phyloP scores from a whole-genome alignment of 2,797 vertebrate genomes.

The Pangasius djambal region DNA sequence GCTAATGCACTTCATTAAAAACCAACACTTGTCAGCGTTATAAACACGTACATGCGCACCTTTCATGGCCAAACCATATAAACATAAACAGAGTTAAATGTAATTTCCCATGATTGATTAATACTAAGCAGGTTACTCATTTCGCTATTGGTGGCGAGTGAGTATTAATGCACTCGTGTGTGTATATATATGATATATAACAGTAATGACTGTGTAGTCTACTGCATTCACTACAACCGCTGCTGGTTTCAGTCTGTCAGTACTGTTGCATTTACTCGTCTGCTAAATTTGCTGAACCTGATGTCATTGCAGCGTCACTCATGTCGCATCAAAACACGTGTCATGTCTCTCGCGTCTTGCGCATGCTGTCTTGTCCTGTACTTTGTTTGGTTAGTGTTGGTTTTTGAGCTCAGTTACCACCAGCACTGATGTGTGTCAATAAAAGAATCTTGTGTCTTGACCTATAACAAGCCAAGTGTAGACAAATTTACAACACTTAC shows the following conservation, averaged over 20 bases:
- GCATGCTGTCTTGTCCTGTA: not conserved
- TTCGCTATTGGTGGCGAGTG: not conserved
- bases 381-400: not conserved
- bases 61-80: not conserved
- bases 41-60: not conserved
- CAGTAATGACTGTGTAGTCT: not conserved
- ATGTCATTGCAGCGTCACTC: not conserved
- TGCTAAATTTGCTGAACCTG: not conserved
- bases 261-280: accelerated
- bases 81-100: not conserved
- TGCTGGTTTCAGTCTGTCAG: not conserved
- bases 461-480: not conserved
- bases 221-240: not conserved
- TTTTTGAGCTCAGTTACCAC: not conserved
- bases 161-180: too few relatives aligned
- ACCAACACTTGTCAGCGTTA: not conserved
- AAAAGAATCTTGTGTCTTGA: not conserved
- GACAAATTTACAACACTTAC: not conserved
- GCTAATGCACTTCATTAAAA: not conserved
- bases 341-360: not conserved
- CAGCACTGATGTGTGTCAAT: not conserved
- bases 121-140: not conserved
- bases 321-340: not conserved
- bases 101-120: too few relatives aligned
- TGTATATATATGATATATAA: too few relatives aligned